Conservation (phyloP, 2,888 invertebrate species). For the Drosophila tripunctata region DNA sequence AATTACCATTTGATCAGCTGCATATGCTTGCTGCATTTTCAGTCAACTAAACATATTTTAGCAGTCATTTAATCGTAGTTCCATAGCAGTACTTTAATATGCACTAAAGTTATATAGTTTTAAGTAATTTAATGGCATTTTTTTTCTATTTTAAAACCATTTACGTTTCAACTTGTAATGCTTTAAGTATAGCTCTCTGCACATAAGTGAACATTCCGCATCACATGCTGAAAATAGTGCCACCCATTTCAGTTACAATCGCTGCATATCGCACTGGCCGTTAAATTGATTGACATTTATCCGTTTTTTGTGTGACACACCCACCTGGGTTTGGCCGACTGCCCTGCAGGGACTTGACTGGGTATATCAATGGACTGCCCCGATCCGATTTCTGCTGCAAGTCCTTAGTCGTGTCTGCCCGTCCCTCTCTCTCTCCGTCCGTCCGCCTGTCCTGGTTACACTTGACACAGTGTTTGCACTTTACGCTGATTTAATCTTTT, state of each 20-base stretch:
- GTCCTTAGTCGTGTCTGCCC: slow-evolving; percentile 25
- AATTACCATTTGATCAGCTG: slow-evolving; percentile 7
- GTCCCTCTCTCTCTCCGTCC: slow-evolving; percentile 7
- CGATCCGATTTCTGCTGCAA: background rate
- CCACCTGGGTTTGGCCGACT: slow-evolving; percentile 11
- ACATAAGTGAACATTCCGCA: background rate
- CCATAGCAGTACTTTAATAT: no score
- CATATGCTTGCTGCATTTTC: slow-evolving; percentile 11
- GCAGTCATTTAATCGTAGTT: background rate
- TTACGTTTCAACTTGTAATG: slow-evolving; percentile 2
- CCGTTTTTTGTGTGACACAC: slow-evolving; percentile 44
- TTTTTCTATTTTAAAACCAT: background rate
- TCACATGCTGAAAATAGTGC: background rate
- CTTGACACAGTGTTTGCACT: slow-evolving; percentile 73
- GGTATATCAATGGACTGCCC: slow-evolving; percentile 52
- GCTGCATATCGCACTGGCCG: slow-evolving; percentile 58
- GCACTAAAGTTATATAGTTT: no score
- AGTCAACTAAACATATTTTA: background rate
- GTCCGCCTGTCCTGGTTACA: slow-evolving; percentile 39
- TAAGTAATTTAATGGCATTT: no score
- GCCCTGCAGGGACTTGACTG: slow-evolving; percentile 16
- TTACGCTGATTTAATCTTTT: slow-evolving; percentile 71
- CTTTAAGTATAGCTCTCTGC: no score
- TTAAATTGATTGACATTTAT: slow-evolving; percentile 73
- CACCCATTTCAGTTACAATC: slow-evolving; percentile 19